Evolutionary conservation across 2,113 vertebrate species (phyloP).

Genomic region (Cyphomyrus plagiostoma): DNA sequence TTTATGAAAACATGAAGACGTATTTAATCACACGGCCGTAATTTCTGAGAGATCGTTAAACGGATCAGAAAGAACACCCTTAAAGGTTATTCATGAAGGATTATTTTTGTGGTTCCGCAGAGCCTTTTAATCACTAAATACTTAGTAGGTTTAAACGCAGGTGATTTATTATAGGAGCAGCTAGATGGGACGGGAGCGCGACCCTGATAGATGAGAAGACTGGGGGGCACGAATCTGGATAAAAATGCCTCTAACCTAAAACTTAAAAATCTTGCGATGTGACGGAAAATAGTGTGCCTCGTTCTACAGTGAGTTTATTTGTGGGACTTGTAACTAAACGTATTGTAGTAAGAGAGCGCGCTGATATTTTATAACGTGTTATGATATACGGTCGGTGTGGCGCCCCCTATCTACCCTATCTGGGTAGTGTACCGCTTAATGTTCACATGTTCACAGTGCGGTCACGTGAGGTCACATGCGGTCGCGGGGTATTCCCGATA

Average conservation of each 20-base stretch:
- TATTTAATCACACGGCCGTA: background rate
- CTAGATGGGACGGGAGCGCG: background rate
- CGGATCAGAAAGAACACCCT: background rate
- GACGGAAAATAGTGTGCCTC: background rate
- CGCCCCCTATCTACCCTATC: background rate
- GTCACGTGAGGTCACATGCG: background rate
- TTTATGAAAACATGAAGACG: background rate
- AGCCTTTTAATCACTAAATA: slow-evolving; percentile 1
- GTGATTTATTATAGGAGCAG: background rate
- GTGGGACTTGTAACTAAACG: background rate
- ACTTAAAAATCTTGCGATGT: background rate
- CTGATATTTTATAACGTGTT: background rate
- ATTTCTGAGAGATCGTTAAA: background rate
- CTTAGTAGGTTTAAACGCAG: background rate
- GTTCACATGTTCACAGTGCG: background rate
- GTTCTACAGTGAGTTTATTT: background rate
- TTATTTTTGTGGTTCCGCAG: background rate
- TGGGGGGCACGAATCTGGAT: background rate
- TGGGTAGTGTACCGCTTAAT: background rate
- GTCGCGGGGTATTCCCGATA: background rate
- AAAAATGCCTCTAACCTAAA: background rate
- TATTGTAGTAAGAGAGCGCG: background rate
- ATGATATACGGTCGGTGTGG: background rate
- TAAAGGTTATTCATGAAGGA: background rate
- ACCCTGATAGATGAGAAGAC: background rate